Conservation (phyloP, 2,113 vertebrate species). For the Sphaerodactylus townsendi region DNA sequence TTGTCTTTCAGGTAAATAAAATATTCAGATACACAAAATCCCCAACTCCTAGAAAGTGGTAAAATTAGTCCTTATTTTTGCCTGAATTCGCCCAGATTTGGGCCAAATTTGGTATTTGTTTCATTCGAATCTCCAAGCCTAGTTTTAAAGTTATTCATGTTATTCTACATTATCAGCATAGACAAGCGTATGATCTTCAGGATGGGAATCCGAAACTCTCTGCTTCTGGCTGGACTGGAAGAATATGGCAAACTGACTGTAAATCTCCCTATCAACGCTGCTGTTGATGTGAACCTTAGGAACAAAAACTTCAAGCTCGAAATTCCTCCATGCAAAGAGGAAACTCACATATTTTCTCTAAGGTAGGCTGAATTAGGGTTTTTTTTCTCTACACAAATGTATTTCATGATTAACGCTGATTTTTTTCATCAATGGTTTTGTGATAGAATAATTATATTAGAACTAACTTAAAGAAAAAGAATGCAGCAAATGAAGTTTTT, state of each 20-base stretch:
- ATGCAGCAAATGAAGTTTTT: no score
- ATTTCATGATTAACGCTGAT: not conserved
- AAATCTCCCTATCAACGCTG: conserved; percentile 48
- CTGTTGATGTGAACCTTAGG: conserved; percentile 44
- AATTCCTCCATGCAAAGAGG: conserved; percentile 52
- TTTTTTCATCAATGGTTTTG: conserved; percentile 3
- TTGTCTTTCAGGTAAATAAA: conserved; percentile 56
- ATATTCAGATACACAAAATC: not conserved
- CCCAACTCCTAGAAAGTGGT: not conserved
- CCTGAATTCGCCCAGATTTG: no score
- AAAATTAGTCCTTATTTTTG: not conserved
- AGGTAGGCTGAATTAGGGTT: conserved; percentile 53
- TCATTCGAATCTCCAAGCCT: no score
- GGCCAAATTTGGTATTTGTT: no score
- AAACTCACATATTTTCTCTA: conserved; percentile 51
- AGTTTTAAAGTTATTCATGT: not conserved
- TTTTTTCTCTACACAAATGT: not conserved
- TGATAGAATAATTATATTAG: not conserved
- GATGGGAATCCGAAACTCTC: conserved; percentile 63
- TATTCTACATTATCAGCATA: conserved; percentile 44
- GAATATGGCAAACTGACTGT: conserved; percentile 30
- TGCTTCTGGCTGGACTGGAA: conserved; percentile 58
- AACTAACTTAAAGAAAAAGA: no score
- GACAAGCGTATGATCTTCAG: conserved; percentile 57
- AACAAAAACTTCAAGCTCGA: conserved; percentile 63